Conservation (phyloP, 2,888 invertebrate genomes). For the Lampropteryx suffumata region DNA sequence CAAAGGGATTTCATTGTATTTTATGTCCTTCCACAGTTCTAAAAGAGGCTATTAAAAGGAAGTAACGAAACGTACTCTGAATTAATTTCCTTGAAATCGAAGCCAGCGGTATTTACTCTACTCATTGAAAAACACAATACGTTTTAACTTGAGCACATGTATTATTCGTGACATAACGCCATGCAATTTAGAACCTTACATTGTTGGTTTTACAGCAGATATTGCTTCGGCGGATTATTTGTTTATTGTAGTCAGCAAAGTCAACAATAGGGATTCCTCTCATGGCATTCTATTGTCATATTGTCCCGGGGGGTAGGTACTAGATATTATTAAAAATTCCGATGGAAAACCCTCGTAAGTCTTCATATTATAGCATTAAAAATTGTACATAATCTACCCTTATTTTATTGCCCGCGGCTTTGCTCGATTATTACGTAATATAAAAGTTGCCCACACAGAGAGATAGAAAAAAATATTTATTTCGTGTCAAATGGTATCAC, state of each 20-base stretch:
- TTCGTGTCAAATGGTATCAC: too few relatives aligned
- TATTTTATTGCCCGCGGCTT: background rate
- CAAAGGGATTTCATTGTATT: too few relatives aligned
- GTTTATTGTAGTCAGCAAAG: constrained; percentile 40
- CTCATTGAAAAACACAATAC: constrained; percentile 18
- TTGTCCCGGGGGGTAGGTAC: constrained; percentile 43
- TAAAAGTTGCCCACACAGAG: too few relatives aligned
- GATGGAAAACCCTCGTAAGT: constrained; percentile 36
- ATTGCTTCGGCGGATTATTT: constrained; percentile 16
- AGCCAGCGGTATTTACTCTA: background rate
- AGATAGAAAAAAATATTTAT: too few relatives aligned
- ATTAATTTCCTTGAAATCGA: background rate
- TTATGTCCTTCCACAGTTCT: too few relatives aligned
- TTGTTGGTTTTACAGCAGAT: background rate
- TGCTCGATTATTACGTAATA: too few relatives aligned
- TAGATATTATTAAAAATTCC: constrained; percentile 69
- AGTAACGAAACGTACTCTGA: background rate
- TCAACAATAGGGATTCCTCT: constrained; percentile 61
- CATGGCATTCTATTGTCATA: constrained; percentile 58
- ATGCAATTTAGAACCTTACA: constrained; percentile 13
- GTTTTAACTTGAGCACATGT: constrained; percentile 16
- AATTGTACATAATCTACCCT: constrained; percentile 17
- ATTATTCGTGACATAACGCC: background rate
- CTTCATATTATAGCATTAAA: constrained; percentile 41
- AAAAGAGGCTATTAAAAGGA: background rate